phyloP scores from a whole-genome alignment of 2,113 vertebrate species.

The Eubucco bourcierii region DNA sequence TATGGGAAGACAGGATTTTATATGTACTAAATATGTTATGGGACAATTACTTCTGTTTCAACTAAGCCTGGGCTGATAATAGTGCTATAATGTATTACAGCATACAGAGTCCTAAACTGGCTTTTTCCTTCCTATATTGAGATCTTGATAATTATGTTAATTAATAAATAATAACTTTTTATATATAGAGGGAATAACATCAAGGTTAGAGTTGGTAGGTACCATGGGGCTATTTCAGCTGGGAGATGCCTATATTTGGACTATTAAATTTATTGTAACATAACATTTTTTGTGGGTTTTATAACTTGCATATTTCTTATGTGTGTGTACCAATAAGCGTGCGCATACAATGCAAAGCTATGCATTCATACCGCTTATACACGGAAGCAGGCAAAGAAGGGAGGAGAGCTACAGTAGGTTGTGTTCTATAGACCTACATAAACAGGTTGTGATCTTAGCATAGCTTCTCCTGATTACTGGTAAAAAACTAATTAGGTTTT shows the following conservation, averaged over 20 bases:
- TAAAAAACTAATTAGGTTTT: conserved; percentile 75
- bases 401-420: neutral
- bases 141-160: conserved; percentile 57
- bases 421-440: conserved; percentile 11
- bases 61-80: conserved; percentile 45
- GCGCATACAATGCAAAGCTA: neutral
- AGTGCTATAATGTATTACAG: conserved; percentile 41
- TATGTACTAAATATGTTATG: conserved; percentile 47
- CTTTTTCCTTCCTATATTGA: conserved; percentile 45
- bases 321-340: neutral
- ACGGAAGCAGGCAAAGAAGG: neutral
- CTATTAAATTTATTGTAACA: conserved; percentile 9
- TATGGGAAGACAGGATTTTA: conserved; percentile 43
- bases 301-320: conserved; percentile 10
- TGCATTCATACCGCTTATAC: neutral
- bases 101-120: conserved; percentile 25
- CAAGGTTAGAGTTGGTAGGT: conserved; percentile 3
- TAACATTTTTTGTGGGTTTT: neutral
- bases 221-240: conserved; percentile 32
- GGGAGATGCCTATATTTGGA: conserved; percentile 48
- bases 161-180: conserved; percentile 68
- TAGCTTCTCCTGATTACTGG: conserved; percentile 69
- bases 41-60: conserved; percentile 55
- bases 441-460: conserved; percentile 59
- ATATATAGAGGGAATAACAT: conserved; percentile 38